Base-by-base conservation (phyloP, 2,113 vertebrate genomes). In the Engraulis encrasicolus region DNA sequence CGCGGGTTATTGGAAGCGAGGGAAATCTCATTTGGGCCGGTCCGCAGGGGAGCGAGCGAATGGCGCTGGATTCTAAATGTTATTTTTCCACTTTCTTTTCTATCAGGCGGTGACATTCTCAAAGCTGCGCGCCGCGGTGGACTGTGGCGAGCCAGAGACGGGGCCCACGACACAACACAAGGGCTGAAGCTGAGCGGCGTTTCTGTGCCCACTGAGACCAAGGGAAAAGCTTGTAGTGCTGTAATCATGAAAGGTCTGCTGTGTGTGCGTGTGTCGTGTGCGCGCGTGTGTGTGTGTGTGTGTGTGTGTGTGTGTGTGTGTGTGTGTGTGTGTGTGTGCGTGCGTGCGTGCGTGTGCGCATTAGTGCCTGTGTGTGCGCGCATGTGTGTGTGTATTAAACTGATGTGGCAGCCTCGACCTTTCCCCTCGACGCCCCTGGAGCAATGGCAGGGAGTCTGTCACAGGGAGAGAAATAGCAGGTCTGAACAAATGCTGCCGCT, bases 141-240 rank as follows among this genome's bases (percentile, higher is more conserved):
- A n/a, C n/a, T 23, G 58, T 27, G n/a, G 58, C 58, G 58, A 27
- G 58, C n/a, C 11, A n/a, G n/a, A n/a, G n/a, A n/a, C n/a, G n/a
- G n/a, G n/a, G n/a, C n/a, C n/a, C n/a, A n/a, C n/a, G n/a, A n/a
- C n/a, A n/a, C n/a, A n/a, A n/a, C n/a, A 15, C 66, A 74, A 12
- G 12, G 81, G 61, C 45, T 86, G 81, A 86, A 45, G 66, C 85
- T 58, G 80, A 37, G 40, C 48, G 18, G 48, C 15, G 1, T 58
- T 9, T 58, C 20, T 18, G 7, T 50, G 66, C 18, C 45, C 71
- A 50, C 23, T 11, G 18, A n/a, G 82, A 20, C 17, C 15, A 45
- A 23, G 6, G n/a, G n/a, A n/a, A 27, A n/a, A 23, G 54, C 27
- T 34, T 50, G 27, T 36, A 50, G 36, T 27, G 18, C 20, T 27